Evolutionary conservation across 2,113 vertebrate species (phyloP).

Genomic region (Hippocampus mohnikei): DNA sequence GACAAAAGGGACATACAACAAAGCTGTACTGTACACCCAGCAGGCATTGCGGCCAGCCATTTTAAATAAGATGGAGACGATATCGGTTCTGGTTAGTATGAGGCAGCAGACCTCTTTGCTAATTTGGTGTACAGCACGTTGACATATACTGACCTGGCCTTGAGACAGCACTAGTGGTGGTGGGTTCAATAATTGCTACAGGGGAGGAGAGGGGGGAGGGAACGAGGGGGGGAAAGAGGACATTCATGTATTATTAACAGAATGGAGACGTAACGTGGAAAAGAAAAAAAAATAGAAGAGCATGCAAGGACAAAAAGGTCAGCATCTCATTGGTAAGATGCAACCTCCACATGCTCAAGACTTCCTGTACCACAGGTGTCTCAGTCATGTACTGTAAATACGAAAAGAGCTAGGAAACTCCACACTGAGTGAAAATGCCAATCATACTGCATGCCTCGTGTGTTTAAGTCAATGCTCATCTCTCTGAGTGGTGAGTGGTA

Average conservation of each 20-base stretch:
- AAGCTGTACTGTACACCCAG: slow-evolving; percentile 74
- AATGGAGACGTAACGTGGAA: slow-evolving; percentile 70
- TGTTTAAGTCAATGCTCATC: slow-evolving; percentile 22
- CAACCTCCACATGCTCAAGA: slow-evolving; percentile 45
- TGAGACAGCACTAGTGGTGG: slow-evolving; percentile 95
- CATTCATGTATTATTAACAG: slow-evolving; percentile 93
- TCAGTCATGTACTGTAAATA: slow-evolving; percentile 7
- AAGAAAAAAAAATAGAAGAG: slow-evolving; percentile 40
- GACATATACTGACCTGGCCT: slow-evolving; percentile 99
- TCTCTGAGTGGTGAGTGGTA: slow-evolving; percentile 21
- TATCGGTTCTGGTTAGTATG: slow-evolving; percentile 59
- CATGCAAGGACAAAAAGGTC: slow-evolving; percentile 63
- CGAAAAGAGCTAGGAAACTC: not conserved
- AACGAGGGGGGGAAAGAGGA: slow-evolving; percentile 84
- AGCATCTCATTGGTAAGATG: slow-evolving; percentile 43
- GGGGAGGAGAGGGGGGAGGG: slow-evolving; percentile 70
- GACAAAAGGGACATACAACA: slow-evolving; percentile 47
- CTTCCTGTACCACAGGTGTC: slow-evolving; percentile 18
- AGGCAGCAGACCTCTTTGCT: slow-evolving; percentile 77
- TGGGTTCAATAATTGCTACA: slow-evolving; percentile 98
- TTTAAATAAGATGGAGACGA: slow-evolving; percentile 47
- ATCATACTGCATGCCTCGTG: slow-evolving; percentile 9
- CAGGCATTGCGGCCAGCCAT: slow-evolving; percentile 71
- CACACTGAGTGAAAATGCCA: slow-evolving; percentile 18
- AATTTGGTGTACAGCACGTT: slow-evolving; percentile 79